Conservation (phyloP, 2,797 vertebrate genomes). For the Linurgus olivaceus region DNA sequence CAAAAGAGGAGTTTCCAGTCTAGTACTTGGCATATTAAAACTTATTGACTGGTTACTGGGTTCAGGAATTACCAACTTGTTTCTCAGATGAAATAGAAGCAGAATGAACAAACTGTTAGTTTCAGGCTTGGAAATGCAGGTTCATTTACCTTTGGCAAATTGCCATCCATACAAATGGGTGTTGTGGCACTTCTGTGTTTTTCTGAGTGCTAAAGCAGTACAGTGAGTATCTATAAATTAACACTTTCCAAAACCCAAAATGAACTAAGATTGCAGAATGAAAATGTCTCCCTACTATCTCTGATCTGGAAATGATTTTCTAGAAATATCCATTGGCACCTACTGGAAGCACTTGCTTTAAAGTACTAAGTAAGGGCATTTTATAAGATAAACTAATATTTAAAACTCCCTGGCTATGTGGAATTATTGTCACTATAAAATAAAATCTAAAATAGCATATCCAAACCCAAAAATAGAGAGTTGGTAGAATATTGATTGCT, state of each 20-base stretch:
- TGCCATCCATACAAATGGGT: background rate
- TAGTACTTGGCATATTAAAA: background rate
- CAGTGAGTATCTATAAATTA: background rate
- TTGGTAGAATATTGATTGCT: background rate
- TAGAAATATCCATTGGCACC: background rate
- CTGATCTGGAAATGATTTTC: background rate
- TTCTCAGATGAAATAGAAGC: background rate
- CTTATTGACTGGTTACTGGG: background rate
- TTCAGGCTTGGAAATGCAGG: background rate
- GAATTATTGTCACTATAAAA: background rate
- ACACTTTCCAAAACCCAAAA: background rate
- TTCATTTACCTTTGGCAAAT: background rate
- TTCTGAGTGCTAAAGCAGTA: background rate
- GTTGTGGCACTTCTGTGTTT: background rate
- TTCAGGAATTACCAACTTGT: background rate
- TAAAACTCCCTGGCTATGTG: background rate
- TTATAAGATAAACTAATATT: background rate
- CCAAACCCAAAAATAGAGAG: background rate
- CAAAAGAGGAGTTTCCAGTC: background rate
- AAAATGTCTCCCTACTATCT: background rate
- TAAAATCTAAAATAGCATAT: background rate
- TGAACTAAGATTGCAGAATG: background rate
- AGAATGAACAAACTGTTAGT: background rate
- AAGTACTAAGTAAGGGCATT: background rate
- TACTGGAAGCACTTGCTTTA: background rate